Conservation (phyloP, 2,888 invertebrate species). For the Buathra laborator region DNA sequence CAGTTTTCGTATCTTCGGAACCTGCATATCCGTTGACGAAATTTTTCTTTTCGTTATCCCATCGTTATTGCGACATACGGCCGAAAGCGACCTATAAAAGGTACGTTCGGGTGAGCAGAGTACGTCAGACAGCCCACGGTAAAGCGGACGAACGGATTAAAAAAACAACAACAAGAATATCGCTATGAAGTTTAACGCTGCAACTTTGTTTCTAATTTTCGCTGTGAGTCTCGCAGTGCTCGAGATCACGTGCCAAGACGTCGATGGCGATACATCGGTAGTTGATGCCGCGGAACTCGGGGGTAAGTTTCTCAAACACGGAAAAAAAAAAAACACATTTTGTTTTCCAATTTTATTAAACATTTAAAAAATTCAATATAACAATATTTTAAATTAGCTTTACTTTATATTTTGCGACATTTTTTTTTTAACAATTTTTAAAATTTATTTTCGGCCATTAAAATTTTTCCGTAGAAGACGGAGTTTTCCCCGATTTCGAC, state of each 20-base stretch:
- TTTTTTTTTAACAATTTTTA: background rate
- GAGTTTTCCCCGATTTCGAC: background rate
- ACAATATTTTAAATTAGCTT: background rate
- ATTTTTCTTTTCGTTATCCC: constrained; percentile 18
- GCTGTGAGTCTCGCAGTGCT: constrained; percentile 28
- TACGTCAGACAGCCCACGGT: background rate
- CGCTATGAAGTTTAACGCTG: constrained; percentile 38
- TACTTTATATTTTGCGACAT: background rate
- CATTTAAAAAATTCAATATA: background rate
- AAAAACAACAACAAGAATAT: background rate
- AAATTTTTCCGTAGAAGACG: background rate
- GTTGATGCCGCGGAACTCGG: constrained; percentile 31
- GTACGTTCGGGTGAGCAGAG: constrained; percentile 7
- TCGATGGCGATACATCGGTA: constrained; percentile 38
- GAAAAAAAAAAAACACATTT: background rate
- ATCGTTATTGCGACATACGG: background rate
- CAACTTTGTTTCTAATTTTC: constrained; percentile 37
- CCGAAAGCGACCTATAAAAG: constrained; percentile 32
- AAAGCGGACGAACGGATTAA: constrained; percentile 13
- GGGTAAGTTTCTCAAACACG: constrained; percentile 32
- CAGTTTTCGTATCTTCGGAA: constrained; percentile 41
- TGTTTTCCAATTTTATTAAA: background rate
- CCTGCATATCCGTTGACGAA: constrained; percentile 53
- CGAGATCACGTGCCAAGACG: constrained; percentile 31
- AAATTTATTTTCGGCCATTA: background rate